A percentile compares a stretch with the other conserved stretches of the same genome.
Conservation (phyloP, 35 echinoderm and acorn worm species). For the Amphiura filiformis region DNA sequence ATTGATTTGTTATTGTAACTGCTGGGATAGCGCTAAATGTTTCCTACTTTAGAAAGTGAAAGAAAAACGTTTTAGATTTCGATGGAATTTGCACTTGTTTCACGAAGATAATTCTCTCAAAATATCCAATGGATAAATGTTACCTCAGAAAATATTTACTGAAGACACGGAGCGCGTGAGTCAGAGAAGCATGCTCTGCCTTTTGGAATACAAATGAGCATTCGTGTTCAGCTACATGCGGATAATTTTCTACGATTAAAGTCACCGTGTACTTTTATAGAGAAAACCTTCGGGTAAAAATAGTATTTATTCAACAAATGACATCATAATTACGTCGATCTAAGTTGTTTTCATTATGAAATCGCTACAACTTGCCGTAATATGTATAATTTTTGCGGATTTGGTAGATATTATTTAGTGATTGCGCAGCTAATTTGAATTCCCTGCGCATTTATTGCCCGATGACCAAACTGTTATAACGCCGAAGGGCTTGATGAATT, state of each 20-base stretch:
- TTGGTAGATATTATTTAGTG: no score
- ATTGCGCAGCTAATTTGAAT: no score
- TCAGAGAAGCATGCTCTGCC: neutral
- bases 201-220: conserved; percentile 4
- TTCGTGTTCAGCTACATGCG: neutral
- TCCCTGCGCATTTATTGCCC: neutral
- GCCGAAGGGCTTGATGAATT: neutral
- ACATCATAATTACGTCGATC: neutral
- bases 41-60: no score
- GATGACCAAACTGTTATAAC: neutral
- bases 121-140: conserved; percentile 7
- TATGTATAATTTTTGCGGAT: no score
- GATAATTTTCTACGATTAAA: no score
- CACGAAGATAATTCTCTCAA: neutral
- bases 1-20: no score
- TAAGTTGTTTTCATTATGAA: no score
- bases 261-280: neutral
- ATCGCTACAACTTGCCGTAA: no score
- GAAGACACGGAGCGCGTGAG: neutral
- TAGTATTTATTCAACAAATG: neutral
- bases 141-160: conserved; percentile 8
- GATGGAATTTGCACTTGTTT: no score
- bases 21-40: no score
- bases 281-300: neutral
- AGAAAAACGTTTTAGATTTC: no score